These are phyloP conservation scores for Lasiurus borealis DNA, from an alignment of 2,113 vertebrate genomes.

Conservation along the genomic window DNA sequence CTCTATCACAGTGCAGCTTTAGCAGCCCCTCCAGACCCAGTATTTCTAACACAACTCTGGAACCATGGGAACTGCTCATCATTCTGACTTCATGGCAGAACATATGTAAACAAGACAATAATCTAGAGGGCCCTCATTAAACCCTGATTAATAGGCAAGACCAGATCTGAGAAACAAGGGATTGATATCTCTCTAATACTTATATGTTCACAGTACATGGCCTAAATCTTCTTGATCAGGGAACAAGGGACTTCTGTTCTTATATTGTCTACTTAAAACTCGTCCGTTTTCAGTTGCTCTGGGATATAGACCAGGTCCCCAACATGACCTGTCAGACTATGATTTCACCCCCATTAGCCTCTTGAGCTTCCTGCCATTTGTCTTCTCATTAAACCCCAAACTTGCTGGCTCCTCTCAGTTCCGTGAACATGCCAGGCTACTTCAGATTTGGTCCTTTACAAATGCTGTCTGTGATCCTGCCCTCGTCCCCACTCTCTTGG, in stretches of 20 bases:
- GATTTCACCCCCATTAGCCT: background rate
- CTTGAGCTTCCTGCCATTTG: background rate
- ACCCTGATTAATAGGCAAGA: background rate
- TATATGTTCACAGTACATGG: background rate
- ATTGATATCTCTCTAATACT: background rate
- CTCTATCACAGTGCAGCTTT: background rate
- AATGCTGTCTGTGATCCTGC: background rate
- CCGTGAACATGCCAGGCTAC: background rate
- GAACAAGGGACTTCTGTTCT: background rate
- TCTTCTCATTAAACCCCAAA: background rate
- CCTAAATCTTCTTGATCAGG: background rate
- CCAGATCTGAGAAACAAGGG: background rate
- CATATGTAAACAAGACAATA: background rate
- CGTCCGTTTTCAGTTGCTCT: background rate
- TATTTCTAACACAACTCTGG: background rate
- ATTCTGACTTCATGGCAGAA: background rate
- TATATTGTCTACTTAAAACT: background rate
- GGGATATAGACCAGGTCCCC: background rate
- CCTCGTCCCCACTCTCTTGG: background rate
- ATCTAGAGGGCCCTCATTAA: background rate
- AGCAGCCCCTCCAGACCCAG: background rate
- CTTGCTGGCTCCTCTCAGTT: background rate
- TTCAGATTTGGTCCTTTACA: background rate
- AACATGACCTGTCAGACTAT: background rate
- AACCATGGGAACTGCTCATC: background rate